phyloP scores from a whole-genome alignment of 1,140 invertebrate species.

The Drosophila arizonae region DNA sequence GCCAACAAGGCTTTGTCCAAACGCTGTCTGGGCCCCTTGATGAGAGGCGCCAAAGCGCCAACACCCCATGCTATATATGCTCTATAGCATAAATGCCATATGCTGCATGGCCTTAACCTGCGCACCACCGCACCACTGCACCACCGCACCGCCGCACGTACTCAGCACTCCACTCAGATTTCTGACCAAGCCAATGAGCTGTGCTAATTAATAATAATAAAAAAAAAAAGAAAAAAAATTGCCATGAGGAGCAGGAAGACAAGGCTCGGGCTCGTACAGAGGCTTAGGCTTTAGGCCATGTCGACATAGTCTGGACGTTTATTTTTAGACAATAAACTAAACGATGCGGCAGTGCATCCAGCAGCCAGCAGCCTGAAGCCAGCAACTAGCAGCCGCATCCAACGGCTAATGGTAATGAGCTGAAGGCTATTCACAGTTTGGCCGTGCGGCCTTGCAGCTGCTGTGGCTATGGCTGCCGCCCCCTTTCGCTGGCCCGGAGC shows the following conservation, averaged over 20 bases:
- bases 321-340: conserved; percentile 77
- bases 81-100: conserved; percentile 12
- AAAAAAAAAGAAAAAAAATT: conserved; percentile 22
- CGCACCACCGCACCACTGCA: background rate
- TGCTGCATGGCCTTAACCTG: conserved; percentile 18
- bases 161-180: conserved; percentile 69
- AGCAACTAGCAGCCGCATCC: conserved; percentile 10
- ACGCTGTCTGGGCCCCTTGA: conserved; percentile 64
- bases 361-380: too few relatives aligned
- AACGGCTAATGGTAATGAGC: conserved; percentile 75
- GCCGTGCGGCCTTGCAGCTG: conserved; percentile 59
- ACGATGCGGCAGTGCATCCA: conserved; percentile 46
- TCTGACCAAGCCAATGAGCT: conserved; percentile 42
- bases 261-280: conserved; percentile 25
- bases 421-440: conserved; percentile 76
- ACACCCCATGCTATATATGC: conserved; percentile 58
- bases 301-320: conserved; percentile 43
- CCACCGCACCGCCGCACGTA: conserved; percentile 17
- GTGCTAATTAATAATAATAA: conserved; percentile 80
- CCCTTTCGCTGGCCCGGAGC: conserved; percentile 24
- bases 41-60: conserved; percentile 79
- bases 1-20: conserved; percentile 73
- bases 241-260: conserved; percentile 52
- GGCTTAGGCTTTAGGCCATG: conserved; percentile 18
- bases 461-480: conserved; percentile 18